Percentiles rank a stretch among this genome's conserved stretches.
These are phyloP conservation scores for Porites rus DNA, from an alignment of 92 coral and sea anemone species.

Conservation along the genomic window DNA sequence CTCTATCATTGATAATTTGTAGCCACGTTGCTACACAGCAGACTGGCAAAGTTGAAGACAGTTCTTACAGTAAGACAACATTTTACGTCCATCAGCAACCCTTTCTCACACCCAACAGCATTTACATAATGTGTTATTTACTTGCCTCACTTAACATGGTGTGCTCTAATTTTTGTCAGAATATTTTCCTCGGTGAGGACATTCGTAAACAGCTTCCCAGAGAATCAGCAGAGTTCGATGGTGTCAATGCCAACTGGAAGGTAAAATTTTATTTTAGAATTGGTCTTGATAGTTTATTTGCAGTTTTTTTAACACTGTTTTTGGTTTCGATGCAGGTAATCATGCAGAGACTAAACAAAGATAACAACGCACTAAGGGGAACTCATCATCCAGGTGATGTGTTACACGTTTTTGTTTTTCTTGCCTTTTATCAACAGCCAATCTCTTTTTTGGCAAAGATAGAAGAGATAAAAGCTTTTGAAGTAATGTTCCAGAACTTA, in stretches of 20 bases:
- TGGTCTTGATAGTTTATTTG: not conserved
- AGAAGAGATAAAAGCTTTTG: too few species aligned
- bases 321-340: conserved; percentile 68
- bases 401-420: not conserved
- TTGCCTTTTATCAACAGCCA: too few species aligned
- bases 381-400: conserved; percentile 89
- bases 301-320: not conserved
- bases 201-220: conserved; percentile 97
- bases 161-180: conserved; percentile 56
- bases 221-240: conserved; percentile 99
- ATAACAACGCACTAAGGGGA: conserved; percentile 94
- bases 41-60: too few species aligned
- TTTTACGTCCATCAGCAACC: too few species aligned
- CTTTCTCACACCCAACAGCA: too few species aligned
- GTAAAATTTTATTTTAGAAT: conserved; percentile 23
- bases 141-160: not conserved
- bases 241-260: conserved; percentile 98
- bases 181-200: conserved; percentile 99
- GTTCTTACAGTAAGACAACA: too few species aligned
- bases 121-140: not conserved
- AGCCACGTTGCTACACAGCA: too few species aligned
- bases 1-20: too few species aligned
- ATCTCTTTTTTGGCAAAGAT: too few species aligned
- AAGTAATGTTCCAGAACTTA: too few species aligned
- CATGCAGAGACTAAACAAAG: conserved; percentile 96